Percentiles rank a stretch among this genome's conserved stretches.
Conservation (phyloP, 2,888 invertebrate genomes). For the Plebejus anna region DNA sequence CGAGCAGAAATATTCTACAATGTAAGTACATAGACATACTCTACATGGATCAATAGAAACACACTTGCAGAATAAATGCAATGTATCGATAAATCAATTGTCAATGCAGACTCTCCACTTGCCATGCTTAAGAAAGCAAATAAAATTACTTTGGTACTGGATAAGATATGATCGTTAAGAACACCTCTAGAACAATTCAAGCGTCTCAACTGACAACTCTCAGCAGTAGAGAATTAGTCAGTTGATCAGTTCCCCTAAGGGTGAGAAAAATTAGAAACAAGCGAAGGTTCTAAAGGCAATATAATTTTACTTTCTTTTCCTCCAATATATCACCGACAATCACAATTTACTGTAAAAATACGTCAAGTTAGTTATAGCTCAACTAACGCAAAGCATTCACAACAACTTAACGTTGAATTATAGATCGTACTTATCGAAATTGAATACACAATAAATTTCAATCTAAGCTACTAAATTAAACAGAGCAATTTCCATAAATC, state of each 20-base stretch:
- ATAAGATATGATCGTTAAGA: background rate
- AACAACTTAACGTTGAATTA: constrained; percentile 9
- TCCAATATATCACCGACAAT: background rate
- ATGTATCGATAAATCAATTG: constrained; percentile 5
- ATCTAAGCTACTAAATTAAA: constrained; percentile 23
- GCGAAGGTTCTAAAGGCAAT: background rate
- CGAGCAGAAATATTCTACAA: constrained; percentile 1
- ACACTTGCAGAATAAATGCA: constrained; percentile 19
- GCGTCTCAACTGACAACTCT: too few relatives aligned
- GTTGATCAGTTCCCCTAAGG: background rate
- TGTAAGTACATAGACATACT: too few relatives aligned
- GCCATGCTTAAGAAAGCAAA: background rate
- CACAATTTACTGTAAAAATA: constrained; percentile 4
- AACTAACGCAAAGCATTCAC: background rate
- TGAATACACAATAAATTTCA: constrained; percentile 21
- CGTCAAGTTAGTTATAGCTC: background rate
- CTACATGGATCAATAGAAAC: background rate
- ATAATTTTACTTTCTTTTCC: background rate
- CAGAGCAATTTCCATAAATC: constrained; percentile 21
- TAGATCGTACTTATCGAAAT: constrained; percentile 15
- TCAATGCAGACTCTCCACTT: background rate
- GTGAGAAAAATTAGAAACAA: background rate
- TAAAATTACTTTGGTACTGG: background rate
- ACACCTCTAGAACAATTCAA: background rate
- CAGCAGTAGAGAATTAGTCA: background rate